phyloP scores from a whole-genome alignment of 2,797 vertebrate genomes.

The Australoheros facetus region DNA sequence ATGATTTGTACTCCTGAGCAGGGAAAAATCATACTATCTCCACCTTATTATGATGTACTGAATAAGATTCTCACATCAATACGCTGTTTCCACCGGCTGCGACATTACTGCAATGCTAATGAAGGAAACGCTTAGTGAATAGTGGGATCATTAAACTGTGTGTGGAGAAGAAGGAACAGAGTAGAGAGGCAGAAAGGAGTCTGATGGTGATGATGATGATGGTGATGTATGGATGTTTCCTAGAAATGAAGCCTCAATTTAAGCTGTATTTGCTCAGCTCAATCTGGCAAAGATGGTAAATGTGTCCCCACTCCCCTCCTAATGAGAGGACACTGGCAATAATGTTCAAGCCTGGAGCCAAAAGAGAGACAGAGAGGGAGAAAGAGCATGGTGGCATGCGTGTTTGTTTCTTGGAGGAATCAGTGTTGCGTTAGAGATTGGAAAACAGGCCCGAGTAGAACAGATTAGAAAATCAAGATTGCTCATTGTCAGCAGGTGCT shows the following conservation, averaged over 20 bases:
- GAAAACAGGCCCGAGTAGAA: slow-evolving; percentile 25
- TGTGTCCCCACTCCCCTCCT: slow-evolving; percentile 22
- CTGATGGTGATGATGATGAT: slow-evolving; percentile 9
- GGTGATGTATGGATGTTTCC: slow-evolving; percentile 4
- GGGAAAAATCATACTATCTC: slow-evolving; percentile 22
- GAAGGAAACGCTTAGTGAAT: slow-evolving; percentile 35
- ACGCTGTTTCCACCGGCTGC: slow-evolving; percentile 30
- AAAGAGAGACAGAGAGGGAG: not conserved
- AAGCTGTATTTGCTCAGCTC: slow-evolving; percentile 16
- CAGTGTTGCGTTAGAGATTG: slow-evolving; percentile 23
- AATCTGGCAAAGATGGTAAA: slow-evolving; percentile 30
- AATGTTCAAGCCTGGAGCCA: slow-evolving; percentile 43
- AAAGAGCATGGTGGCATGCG: not conserved
- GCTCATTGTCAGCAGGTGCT: slow-evolving; percentile 8
- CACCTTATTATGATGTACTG: slow-evolving; percentile 35
- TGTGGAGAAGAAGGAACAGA: not conserved
- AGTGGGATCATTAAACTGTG: slow-evolving; percentile 42
- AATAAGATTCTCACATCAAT: slow-evolving; percentile 14
- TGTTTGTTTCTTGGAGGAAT: slow-evolving; percentile 14
- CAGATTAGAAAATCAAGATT: slow-evolving; percentile 28
- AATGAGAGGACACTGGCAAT: slow-evolving; percentile 47
- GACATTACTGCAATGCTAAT: slow-evolving; percentile 43
- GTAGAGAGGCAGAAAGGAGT: not conserved
- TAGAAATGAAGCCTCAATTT: slow-evolving; percentile 12
- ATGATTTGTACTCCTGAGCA: slow-evolving; percentile 33